These are phyloP conservation scores for Liposcelis brunnea DNA, from an alignment of 2,888 invertebrate genomes.

Conservation along the genomic window DNA sequence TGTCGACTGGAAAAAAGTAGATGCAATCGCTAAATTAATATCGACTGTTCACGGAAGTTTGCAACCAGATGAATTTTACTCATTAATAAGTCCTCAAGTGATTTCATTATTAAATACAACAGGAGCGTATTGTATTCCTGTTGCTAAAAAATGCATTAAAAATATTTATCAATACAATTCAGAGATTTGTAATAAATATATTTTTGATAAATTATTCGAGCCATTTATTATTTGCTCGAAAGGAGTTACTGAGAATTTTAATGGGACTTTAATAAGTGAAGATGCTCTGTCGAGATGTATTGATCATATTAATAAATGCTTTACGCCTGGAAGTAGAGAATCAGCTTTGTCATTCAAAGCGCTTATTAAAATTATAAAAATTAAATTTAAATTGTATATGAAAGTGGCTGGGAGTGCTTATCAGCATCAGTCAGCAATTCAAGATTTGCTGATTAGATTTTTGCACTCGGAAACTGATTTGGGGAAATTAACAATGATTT, in stretches of 20 bases:
- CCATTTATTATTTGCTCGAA: slow-evolving; percentile 1
- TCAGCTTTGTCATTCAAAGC: slow-evolving; percentile 22
- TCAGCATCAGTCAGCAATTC: slow-evolving; percentile 15
- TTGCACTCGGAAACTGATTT: slow-evolving; percentile 16
- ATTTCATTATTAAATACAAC: slow-evolving; percentile 6
- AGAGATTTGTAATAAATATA: slow-evolving; percentile 7
- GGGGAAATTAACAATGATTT: slow-evolving; percentile 18
- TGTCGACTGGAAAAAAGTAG: slow-evolving; percentile 49
- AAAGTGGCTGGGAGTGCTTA: slow-evolving; percentile 18
- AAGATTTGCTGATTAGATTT: slow-evolving; percentile 17
- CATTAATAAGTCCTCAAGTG: slow-evolving; percentile 26
- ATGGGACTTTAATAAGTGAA: slow-evolving; percentile 18
- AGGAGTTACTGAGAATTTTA: not conserved
- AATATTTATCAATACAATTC: slow-evolving; percentile 9
- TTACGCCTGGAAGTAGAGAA: slow-evolving; percentile 23
- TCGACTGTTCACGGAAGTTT: slow-evolving; percentile 33
- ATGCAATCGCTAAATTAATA: slow-evolving; percentile 46
- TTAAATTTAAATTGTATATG: slow-evolving; percentile 16
- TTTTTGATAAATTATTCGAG: slow-evolving; percentile 9
- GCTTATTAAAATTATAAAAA: slow-evolving; percentile 18
- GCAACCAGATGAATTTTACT: slow-evolving; percentile 32
- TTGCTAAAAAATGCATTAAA: slow-evolving; percentile 19
- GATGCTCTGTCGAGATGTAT: slow-evolving; percentile 23
- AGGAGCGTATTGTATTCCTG: slow-evolving; percentile 27
- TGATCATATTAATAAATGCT: slow-evolving; percentile 24